phyloP scores from a whole-genome alignment of 1,140 invertebrate genomes.

The Halesus radiatus region DNA sequence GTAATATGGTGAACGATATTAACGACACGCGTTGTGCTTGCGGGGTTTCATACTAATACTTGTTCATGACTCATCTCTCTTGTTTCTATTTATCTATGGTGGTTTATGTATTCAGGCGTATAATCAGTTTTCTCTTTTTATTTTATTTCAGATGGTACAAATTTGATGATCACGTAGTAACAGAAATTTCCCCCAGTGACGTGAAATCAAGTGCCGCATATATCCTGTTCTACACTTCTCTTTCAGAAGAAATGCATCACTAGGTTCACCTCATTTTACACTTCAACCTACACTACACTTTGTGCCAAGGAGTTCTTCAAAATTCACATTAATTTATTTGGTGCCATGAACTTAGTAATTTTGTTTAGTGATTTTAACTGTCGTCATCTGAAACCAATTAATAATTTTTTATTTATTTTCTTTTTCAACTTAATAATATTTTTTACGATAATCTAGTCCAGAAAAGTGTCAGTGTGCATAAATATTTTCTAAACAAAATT shows the following conservation, averaged over 20 bases:
- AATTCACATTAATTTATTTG: not conserved
- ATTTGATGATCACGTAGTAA: slow-evolving; percentile 90
- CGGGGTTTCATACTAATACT: too few species aligned
- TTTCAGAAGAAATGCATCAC: slow-evolving; percentile 47
- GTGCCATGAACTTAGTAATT: not conserved
- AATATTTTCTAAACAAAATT: too few species aligned
- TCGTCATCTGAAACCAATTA: too few species aligned
- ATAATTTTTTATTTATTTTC: too few species aligned
- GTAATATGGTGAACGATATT: too few species aligned
- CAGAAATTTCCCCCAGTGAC: slow-evolving; percentile 76
- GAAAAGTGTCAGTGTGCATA: too few species aligned
- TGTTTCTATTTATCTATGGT: too few species aligned
- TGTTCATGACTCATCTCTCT: too few species aligned
- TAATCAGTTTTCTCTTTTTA: slow-evolving; percentile 34
- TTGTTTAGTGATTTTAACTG: too few species aligned
- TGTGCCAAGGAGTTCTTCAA: not conserved
- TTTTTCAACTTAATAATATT: not conserved
- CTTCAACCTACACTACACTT: not conserved
- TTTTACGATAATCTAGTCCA: not conserved
- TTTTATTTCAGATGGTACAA: slow-evolving; percentile 82
- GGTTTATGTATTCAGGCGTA: too few species aligned
- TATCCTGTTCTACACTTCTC: slow-evolving; percentile 82
- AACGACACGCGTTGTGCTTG: too few species aligned
- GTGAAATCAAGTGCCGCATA: slow-evolving; percentile 84
- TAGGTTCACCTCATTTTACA: not conserved